Conservation (phyloP, 1,140 invertebrate genomes). For the Drosophila ogumai region DNA sequence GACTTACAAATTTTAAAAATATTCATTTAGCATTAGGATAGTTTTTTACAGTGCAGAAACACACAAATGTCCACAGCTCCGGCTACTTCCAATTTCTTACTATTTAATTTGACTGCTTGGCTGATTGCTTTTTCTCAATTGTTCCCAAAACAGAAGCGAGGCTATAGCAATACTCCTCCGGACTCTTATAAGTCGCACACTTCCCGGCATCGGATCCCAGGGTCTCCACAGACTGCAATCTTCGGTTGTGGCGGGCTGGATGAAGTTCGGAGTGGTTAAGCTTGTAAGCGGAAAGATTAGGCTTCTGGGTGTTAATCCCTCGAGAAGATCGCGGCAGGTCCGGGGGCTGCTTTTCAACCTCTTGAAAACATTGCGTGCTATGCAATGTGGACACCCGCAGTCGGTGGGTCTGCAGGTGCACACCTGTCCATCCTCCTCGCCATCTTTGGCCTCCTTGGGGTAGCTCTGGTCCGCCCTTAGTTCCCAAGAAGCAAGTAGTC, state of each 20-base stretch:
- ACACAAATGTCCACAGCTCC: background rate
- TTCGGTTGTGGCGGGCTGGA: conserved; percentile 10
- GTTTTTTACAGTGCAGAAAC: background rate
- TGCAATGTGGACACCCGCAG: background rate
- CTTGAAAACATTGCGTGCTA: background rate
- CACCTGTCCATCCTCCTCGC: background rate
- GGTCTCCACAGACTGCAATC: conserved; percentile 9
- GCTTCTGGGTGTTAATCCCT: conserved; percentile 9
- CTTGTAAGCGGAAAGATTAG: background rate
- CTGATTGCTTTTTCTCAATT: conserved; percentile 4
- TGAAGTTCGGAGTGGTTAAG: conserved; percentile 31
- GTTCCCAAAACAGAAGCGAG: conserved; percentile 10
- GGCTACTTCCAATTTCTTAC: background rate
- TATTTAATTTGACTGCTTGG: conserved; percentile 5
- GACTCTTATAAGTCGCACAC: conserved; percentile 51
- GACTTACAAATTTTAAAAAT: background rate
- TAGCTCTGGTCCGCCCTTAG: background rate
- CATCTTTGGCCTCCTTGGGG: background rate
- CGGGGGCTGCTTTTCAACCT: conserved; percentile 5
- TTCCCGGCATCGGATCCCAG: conserved; percentile 59
- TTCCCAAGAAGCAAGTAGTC: background rate
- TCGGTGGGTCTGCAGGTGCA: background rate
- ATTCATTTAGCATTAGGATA: background rate
- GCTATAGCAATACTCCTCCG: conserved; percentile 54
- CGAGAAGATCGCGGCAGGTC: conserved; percentile 3